A percentile compares a stretch with the other conserved stretches of the same genome.
phyloP scores from a whole-genome alignment of 2,113 vertebrate genomes.

The Regulus satrapa region DNA sequence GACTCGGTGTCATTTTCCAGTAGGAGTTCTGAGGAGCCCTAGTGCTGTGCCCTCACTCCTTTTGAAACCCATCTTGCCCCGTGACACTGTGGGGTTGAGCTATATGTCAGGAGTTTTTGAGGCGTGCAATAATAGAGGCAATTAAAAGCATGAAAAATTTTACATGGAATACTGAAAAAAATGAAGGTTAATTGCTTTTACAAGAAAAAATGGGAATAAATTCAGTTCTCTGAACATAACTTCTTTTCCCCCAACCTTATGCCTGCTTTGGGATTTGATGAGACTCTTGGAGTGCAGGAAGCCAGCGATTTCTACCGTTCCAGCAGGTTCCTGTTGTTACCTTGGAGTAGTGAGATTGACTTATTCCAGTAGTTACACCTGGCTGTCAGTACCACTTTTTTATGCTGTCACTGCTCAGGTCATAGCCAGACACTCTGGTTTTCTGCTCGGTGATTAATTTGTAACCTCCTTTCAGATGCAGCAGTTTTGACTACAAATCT shows the following conservation, averaged over 20 bases:
- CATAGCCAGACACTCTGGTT: not conserved
- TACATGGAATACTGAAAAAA: not conserved
- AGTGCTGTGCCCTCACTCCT: not conserved
- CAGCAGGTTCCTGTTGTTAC: not conserved
- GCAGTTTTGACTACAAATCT: not conserved
- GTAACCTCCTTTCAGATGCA: not conserved
- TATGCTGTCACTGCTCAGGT: not conserved
- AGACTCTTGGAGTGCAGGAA: not conserved
- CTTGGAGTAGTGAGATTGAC: not conserved
- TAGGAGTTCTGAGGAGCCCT: not conserved
- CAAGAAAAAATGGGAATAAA: not conserved
- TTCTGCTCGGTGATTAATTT: not conserved
- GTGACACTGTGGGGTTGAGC: fast-evolving
- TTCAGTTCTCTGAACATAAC: not conserved
- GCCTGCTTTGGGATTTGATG: not conserved
- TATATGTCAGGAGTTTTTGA: not conserved
- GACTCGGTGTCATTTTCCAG: not conserved
- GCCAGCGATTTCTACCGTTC: not conserved
- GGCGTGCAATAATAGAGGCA: not conserved
- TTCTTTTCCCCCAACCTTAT: not conserved
- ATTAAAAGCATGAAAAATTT: not conserved
- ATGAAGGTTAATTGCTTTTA: fast-evolving
- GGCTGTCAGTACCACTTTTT: not conserved
- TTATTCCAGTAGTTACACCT: not conserved
- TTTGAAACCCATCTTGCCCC: not conserved